Conservation (phyloP, 2,888 invertebrate species). For the Poecilobothrus nobilitatus region DNA sequence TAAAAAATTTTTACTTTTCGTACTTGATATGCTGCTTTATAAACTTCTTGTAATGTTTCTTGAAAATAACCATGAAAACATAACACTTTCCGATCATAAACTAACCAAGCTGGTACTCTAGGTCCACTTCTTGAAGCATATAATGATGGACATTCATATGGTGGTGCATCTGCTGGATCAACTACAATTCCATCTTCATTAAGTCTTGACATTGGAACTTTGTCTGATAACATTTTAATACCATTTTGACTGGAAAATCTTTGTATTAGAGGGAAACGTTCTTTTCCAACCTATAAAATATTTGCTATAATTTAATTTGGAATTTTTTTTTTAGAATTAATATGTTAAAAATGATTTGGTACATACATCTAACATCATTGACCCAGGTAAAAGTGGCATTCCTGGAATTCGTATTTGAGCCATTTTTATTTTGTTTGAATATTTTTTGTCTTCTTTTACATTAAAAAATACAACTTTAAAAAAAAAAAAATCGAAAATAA, state of each 20-base stretch:
- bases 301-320: neutral
- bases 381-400: conserved; percentile 67
- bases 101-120: conserved; percentile 75
- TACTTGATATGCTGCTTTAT: conserved; percentile 57
- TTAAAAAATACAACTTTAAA: too few species aligned
- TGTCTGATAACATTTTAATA: conserved; percentile 55
- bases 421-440: neutral
- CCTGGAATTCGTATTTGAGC: conserved; percentile 49
- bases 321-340: conserved; percentile 11
- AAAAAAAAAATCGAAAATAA: too few species aligned
- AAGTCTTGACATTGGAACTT: conserved; percentile 50
- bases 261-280: conserved; percentile 54
- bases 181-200: conserved; percentile 47
- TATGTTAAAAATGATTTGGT: neutral
- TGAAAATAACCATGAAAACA: conserved; percentile 42
- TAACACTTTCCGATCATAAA: conserved; percentile 74
- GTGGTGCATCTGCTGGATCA: conserved; percentile 44
- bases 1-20: conserved; percentile 76
- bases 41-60: conserved; percentile 60
- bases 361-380: conserved; percentile 59
- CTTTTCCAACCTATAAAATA: conserved; percentile 52
- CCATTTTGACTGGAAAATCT: conserved; percentile 54
- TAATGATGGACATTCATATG: conserved; percentile 55
- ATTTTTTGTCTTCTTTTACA: too few species aligned
- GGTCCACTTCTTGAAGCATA: conserved; percentile 67